phyloP scores from a whole-genome alignment of 2,113 vertebrate species.

The Petaurus breviceps region DNA sequence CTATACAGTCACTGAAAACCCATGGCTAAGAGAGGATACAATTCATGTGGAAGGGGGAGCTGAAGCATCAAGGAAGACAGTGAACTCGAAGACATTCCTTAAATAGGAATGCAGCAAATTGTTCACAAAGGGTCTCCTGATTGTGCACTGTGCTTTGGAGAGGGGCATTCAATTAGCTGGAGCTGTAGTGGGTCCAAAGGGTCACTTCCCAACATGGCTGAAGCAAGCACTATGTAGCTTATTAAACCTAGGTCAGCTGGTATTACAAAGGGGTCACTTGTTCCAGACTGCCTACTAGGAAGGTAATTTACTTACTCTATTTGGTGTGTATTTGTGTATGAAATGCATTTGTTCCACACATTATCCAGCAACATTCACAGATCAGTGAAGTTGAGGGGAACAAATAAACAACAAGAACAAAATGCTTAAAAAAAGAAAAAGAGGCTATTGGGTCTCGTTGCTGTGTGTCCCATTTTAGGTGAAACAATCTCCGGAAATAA shows the following conservation, averaged over 20 bases:
- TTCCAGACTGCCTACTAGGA: constrained; percentile 31
- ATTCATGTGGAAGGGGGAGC: not conserved
- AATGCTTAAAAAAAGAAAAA: not conserved
- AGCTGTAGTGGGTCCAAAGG: constrained; percentile 10
- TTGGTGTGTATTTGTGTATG: constrained; percentile 43
- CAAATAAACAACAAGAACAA: not conserved
- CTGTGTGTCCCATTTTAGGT: not conserved
- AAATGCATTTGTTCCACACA: constrained; percentile 51
- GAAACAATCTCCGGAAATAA: not conserved
- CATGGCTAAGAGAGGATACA: not conserved
- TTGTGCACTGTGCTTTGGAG: not conserved
- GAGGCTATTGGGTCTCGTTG: constrained; percentile 1
- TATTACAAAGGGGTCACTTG: not conserved
- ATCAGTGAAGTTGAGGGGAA: constrained; percentile 6
- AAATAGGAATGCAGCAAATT: not conserved
- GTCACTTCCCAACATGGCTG: not conserved
- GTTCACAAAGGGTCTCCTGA: constrained; percentile 9
- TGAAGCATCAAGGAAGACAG: not conserved
- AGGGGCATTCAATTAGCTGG: not conserved
- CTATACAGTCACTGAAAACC: not conserved
- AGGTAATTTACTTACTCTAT: constrained; percentile 39
- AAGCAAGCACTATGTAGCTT: not conserved
- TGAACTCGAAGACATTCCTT: not conserved
- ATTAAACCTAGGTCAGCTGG: not conserved
- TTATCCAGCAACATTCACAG: constrained; percentile 43